Evolutionary conservation across 1,140 invertebrate genomes (phyloP).

Genomic region (Andrena cerasifolii): DNA sequence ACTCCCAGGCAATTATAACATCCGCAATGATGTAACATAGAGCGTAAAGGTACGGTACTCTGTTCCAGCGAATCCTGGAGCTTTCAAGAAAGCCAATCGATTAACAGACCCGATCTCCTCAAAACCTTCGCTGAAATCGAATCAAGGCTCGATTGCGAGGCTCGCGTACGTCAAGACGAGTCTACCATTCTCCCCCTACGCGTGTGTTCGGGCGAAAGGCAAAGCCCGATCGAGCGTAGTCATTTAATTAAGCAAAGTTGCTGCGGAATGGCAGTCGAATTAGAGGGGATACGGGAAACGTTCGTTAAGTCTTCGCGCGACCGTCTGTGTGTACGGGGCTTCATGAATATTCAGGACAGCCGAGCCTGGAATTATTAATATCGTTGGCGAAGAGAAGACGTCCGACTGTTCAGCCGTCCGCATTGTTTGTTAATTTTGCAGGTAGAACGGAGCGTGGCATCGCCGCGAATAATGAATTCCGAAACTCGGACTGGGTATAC

Average conservation of each 20-base stretch:
- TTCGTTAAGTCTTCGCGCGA: constrained; percentile 42
- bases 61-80: too few species aligned
- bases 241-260: constrained; percentile 43
- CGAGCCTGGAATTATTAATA: constrained; percentile 50
- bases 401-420: background rate
- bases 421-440: constrained; percentile 25
- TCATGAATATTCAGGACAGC: constrained; percentile 56
- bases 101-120: too few species aligned
- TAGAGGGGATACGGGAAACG: constrained; percentile 15
- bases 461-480: background rate
- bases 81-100: too few species aligned
- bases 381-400: constrained; percentile 25
- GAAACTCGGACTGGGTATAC: background rate
- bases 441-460: background rate
- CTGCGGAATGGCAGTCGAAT: constrained; percentile 1
- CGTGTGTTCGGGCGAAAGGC: too few species aligned
- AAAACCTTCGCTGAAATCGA: too few species aligned
- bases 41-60: background rate
- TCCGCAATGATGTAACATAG: background rate
- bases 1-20: background rate
- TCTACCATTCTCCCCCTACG: too few species aligned
- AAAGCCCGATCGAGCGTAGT: background rate
- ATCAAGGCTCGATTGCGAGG: background rate
- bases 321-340: constrained; percentile 2
- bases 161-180: too few species aligned